phyloP scores from a whole-genome alignment of 2,113 vertebrate genomes.

The Pedionomus torquatus region DNA sequence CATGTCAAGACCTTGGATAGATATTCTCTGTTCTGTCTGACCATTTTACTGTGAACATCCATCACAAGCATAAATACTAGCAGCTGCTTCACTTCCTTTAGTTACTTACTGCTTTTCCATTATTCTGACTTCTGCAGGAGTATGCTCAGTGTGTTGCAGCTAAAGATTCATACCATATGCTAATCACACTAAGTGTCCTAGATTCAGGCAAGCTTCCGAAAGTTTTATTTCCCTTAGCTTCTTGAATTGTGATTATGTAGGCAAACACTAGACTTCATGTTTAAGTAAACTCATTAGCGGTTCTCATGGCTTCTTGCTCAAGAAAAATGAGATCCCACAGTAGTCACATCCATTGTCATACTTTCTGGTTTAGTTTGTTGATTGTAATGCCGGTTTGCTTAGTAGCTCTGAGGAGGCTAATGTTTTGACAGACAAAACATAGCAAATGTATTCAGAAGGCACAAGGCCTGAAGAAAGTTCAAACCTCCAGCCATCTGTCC shows the following conservation, averaged over 20 bases:
- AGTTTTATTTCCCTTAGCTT: slow-evolving; percentile 29
- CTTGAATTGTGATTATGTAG: neutral
- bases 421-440: slow-evolving; percentile 37
- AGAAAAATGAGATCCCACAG: neutral
- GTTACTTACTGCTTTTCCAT: slow-evolving; percentile 6
- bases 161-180: slow-evolving; percentile 16
- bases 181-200: neutral
- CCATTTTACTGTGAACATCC: slow-evolving; percentile 50
- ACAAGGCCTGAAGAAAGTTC: slow-evolving; percentile 2
- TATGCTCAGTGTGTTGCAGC: neutral
- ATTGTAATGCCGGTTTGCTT: slow-evolving; percentile 31
- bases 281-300: slow-evolving; percentile 28
- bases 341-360: neutral
- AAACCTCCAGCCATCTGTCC: neutral
- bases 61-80: slow-evolving; percentile 47
- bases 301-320: neutral
- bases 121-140: slow-evolving; percentile 28
- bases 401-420: slow-evolving; percentile 1
- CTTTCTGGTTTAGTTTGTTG: neutral
- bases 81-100: slow-evolving; percentile 44
- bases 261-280: neutral
- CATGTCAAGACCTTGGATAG: slow-evolving; percentile 63
- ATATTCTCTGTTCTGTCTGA: slow-evolving; percentile 47
- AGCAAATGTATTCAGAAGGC: slow-evolving; percentile 19
- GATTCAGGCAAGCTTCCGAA: neutral